Conservation (phyloP, 2,113 vertebrate genomes). For the Camelus dromedarius region DNA sequence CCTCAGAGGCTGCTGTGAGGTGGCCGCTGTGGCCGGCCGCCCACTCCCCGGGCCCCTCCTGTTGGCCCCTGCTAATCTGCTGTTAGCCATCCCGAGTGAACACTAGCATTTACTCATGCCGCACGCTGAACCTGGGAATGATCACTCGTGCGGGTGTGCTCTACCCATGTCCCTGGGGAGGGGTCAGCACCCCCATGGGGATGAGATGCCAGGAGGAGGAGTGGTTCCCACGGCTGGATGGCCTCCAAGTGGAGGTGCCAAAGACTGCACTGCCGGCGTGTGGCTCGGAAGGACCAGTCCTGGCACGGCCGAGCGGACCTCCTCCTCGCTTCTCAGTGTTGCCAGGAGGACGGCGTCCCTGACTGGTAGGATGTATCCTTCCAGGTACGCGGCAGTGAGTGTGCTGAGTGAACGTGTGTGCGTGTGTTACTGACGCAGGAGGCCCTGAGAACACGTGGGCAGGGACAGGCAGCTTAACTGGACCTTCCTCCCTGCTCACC, state of each 20-base stretch:
- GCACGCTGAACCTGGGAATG: not conserved
- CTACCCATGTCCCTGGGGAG: not conserved
- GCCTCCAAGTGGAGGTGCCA: accelerated
- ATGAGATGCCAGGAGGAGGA: not conserved
- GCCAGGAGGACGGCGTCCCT: not conserved
- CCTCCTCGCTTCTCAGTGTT: not conserved
- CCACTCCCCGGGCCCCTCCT: too few species aligned
- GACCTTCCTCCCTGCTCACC: not conserved
- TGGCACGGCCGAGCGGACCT: accelerated
- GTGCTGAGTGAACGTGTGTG: too few species aligned
- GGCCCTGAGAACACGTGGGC: too few species aligned
- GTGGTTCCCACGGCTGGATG: accelerated
- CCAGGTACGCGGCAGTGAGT: accelerated
- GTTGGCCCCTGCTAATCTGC: not conserved
- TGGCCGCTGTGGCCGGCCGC: not conserved
- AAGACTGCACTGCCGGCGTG: accelerated
- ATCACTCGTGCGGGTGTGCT: accelerated
- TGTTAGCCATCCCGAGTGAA: accelerated
- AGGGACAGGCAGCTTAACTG: too few species aligned
- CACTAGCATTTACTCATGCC: accelerated
- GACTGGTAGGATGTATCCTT: too few species aligned
- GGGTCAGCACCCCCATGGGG: accelerated
- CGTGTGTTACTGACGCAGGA: not conserved
- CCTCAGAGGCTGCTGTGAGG: not conserved
- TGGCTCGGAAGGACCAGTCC: accelerated